Conservation (phyloP, 1,140 invertebrate genomes). For the Meloidogyne floridensis region DNA sequence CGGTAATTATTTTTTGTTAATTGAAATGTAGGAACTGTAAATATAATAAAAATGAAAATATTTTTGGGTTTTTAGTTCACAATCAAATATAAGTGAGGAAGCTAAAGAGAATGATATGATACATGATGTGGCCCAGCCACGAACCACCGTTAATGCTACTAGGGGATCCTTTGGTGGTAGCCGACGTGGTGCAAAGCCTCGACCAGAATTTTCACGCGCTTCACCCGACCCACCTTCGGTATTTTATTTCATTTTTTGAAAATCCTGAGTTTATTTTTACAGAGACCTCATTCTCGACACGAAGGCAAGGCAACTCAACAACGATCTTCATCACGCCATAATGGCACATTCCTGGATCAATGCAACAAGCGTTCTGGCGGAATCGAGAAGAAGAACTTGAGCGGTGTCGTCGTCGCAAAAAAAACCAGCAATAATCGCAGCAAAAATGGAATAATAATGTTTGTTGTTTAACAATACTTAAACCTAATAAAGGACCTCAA, state of each 20-base stretch:
- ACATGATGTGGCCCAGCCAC: background rate
- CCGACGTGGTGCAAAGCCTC: background rate
- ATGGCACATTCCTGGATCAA: background rate
- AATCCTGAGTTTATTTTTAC: no score
- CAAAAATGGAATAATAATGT: background rate
- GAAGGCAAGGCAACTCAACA: background rate
- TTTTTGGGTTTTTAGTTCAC: background rate
- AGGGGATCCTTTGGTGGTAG: background rate
- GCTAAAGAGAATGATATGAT: background rate
- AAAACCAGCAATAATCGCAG: background rate
- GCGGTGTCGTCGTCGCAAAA: background rate
- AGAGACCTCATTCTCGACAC: no score
- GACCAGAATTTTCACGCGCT: background rate
- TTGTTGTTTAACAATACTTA: background rate
- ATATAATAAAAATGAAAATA: no score
- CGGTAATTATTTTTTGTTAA: background rate
- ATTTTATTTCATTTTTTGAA: background rate
- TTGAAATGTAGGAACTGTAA: no score
- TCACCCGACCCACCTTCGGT: background rate
- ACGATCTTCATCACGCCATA: background rate
- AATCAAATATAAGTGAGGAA: background rate
- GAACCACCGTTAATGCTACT: background rate
- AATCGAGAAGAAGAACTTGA: background rate
- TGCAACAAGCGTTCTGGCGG: background rate
- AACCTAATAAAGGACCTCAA: no score